phyloP scores from a whole-genome alignment of 2,113 vertebrate genomes.

The Tylochromis polylepis region DNA sequence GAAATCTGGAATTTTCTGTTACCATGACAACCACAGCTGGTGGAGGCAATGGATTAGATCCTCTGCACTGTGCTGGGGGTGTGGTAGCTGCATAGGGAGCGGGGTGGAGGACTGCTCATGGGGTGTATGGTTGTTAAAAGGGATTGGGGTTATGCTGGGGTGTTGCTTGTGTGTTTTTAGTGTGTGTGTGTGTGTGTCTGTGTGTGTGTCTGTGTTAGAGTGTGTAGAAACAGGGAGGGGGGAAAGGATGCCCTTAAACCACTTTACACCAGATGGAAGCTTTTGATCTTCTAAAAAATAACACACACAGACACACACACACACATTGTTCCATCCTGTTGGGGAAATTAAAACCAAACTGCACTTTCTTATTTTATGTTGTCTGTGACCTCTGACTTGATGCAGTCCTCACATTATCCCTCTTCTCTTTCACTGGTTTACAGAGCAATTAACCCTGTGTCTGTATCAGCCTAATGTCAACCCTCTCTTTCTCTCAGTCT shows the following conservation, averaged over 20 bases:
- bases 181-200: not conserved
- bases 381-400: not conserved
- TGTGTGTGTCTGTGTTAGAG: not conserved
- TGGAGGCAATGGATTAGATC: conserved; percentile 49
- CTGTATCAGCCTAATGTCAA: not conserved
- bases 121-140: conserved; percentile 7
- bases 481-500: not conserved
- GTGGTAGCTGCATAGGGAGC: conserved; percentile 21
- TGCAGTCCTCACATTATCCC: not conserved
- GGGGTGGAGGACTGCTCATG: not conserved
- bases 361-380: not conserved
- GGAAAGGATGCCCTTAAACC: conserved; percentile 29
- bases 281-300: conserved; percentile 22
- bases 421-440: not conserved
- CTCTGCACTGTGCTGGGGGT: conserved; percentile 21
- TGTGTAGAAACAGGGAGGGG: not conserved
- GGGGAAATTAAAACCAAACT: not conserved
- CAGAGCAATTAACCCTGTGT: not conserved
- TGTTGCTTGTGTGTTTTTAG: not conserved
- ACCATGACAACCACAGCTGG: conserved; percentile 63
- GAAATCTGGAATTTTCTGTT: conserved; percentile 51
- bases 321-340: not conserved
- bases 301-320: not conserved
- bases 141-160: conserved; percentile 20
- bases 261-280: conserved; percentile 49